Conservation (phyloP, 1,140 invertebrate genomes). For the Euwallacea similis region DNA sequence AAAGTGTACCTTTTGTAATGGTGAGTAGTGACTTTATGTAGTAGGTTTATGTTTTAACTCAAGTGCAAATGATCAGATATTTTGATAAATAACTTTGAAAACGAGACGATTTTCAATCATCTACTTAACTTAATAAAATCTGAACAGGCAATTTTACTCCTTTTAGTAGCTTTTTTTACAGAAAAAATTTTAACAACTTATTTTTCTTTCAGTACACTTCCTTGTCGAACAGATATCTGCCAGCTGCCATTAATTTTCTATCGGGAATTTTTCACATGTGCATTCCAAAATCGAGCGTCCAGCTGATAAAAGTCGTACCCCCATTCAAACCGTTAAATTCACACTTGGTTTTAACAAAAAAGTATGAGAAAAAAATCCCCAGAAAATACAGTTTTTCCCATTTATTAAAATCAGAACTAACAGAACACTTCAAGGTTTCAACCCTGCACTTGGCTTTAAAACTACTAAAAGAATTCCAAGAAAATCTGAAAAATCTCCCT, state of each 20-base stretch:
- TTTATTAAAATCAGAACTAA: conserved; percentile 59
- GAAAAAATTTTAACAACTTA: not conserved
- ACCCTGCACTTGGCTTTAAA: conserved; percentile 58
- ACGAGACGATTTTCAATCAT: too few species aligned
- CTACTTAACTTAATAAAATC: too few species aligned
- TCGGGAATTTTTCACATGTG: conserved; percentile 68
- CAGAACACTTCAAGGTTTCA: conserved; percentile 66
- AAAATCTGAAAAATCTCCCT: conserved; percentile 50
- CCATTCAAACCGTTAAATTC: conserved; percentile 66
- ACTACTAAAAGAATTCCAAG: conserved; percentile 59
- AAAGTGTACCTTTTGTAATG: too few species aligned
- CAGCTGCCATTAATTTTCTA: conserved; percentile 77
- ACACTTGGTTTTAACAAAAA: conserved; percentile 60
- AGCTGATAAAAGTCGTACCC: conserved; percentile 62
- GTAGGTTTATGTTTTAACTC: not conserved
- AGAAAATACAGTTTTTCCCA: conserved; percentile 56
- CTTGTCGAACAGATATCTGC: conserved; percentile 79
- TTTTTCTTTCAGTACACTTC: conserved; percentile 67
- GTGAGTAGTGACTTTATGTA: too few species aligned
- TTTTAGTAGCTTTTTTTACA: too few species aligned
- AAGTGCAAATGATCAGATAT: too few species aligned
- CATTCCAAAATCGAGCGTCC: conserved; percentile 60
- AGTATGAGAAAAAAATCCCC: conserved; percentile 50
- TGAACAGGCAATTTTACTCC: too few species aligned
- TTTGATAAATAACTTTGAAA: too few species aligned